Evolutionary conservation across 2,113 vertebrate species (phyloP).

Genomic region (Piaya cayana): DNA sequence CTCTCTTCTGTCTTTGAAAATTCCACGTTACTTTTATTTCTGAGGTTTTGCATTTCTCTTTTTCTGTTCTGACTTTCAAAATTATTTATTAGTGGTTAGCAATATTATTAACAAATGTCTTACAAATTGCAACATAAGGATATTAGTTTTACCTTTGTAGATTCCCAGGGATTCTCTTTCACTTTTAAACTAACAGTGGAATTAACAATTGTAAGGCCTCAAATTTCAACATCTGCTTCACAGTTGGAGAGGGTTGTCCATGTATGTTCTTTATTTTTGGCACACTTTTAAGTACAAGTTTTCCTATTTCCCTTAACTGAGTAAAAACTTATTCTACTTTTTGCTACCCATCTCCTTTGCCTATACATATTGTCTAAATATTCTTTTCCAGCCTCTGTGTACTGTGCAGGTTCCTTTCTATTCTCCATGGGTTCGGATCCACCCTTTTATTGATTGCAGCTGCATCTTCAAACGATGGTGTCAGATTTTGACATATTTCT

Average conservation of each 20-base stretch:
- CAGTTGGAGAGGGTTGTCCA: background rate
- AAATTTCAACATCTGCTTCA: background rate
- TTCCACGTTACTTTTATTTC: background rate
- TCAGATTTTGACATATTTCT: constrained; percentile 21
- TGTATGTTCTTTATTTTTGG: background rate
- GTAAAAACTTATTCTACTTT: background rate
- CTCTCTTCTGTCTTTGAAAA: background rate
- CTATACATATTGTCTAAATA: background rate
- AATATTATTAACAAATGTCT: background rate
- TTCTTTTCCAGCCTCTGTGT: background rate
- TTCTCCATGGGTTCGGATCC: background rate
- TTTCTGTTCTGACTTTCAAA: background rate
- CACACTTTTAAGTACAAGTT: background rate
- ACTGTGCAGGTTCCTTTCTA: background rate
- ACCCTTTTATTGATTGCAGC: background rate
- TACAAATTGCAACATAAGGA: background rate
- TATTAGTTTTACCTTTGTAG: background rate
- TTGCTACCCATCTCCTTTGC: background rate
- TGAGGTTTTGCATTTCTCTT: background rate
- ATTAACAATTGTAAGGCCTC: background rate
- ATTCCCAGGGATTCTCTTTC: background rate
- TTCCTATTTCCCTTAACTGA: background rate
- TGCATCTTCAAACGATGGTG: background rate
- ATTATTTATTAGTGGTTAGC: background rate
- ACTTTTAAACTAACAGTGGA: background rate